Base-by-base conservation (phyloP, 2,888 invertebrate genomes). In the Epinotia demarniana region DNA sequence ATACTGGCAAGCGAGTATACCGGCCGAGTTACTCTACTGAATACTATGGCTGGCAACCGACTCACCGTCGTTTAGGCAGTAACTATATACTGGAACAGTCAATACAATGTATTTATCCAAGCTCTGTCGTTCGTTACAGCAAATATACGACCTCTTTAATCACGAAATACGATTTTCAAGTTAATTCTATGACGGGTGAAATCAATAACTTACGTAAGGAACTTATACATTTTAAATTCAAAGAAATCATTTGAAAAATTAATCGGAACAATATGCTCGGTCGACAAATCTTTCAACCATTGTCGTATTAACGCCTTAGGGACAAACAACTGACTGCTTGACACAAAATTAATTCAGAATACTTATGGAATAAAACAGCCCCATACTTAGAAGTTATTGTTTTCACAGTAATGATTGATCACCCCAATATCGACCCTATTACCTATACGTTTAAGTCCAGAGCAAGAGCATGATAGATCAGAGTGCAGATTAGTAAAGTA, bases 51-150 rank as follows among this genome's bases (percentile, higher is more conserved):
- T 49, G 27, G 33, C 61, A 68, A 46, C 73, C 43, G 71, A 83
- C 86, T 86, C 86, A 87, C 87, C 87, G 76, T 80, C 82, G 74
- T 79, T 80, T 67, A 81, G 79, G 83, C 79, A 80, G 85, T 83
- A 85, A 77, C 83, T 77, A 70, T 81, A 82, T 81, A 86, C 87
- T 87, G 88, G 73, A 87, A 86, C 66, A 78, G 78, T 63, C 58
- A 75, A 75, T 53, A 70, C 63, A 68, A 69, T 73, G 73, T 67
- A 58, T 62, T 64, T 68, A 75, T 81, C 83, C 79, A 80, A 61
- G 84, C 84, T 82, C 77, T 82, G 83, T 83, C 82, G 71, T 80
- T 80, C 82, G 76, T 49, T 72, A 64, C 62, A 49, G 62, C n/a
- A 23, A 16, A 60, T 58, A 53, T 12, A 33, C 66, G 27, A 27